Conservation (phyloP, 2,888 invertebrate genomes). For the Erebia epiphron region DNA sequence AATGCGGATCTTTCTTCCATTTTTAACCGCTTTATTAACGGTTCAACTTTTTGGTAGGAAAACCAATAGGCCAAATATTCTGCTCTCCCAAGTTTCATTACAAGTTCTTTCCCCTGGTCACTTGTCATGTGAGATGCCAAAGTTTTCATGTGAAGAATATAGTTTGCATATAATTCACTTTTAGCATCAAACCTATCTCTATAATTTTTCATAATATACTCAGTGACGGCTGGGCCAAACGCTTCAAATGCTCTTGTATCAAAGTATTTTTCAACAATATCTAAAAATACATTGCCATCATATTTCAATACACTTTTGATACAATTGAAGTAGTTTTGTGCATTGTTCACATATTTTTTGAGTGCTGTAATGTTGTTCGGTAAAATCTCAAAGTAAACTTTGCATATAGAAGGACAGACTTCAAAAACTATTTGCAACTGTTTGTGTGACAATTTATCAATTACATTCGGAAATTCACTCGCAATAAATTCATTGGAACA, state of each 20-base stretch:
- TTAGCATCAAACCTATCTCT: slow-evolving; percentile 54
- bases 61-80: slow-evolving; percentile 54
- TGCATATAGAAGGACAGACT: slow-evolving; percentile 50
- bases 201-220: slow-evolving; percentile 51
- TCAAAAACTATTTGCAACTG: slow-evolving; percentile 58
- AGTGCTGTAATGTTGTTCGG: slow-evolving; percentile 44
- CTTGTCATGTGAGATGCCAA: slow-evolving; percentile 50
- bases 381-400: slow-evolving; percentile 55
- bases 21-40: slow-evolving; percentile 53
- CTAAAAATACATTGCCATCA: slow-evolving; percentile 52
- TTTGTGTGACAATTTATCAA: slow-evolving; percentile 52
- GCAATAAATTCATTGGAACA: slow-evolving; percentile 54
- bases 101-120: slow-evolving; percentile 55
- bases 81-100: slow-evolving; percentile 53
- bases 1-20: slow-evolving; percentile 48
- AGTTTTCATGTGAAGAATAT: slow-evolving; percentile 52
- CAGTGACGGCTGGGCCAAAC: slow-evolving; percentile 49
- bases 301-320: slow-evolving; percentile 53
- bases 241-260: slow-evolving; percentile 36
- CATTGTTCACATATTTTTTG: slow-evolving; percentile 43
- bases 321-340: slow-evolving; percentile 48
- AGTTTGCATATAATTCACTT: slow-evolving; percentile 54
- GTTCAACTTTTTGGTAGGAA: slow-evolving; percentile 55
- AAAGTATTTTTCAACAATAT: slow-evolving; percentile 57
- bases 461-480: slow-evolving; percentile 47